Conservation (phyloP, 2,888 invertebrate genomes). For the Limnephilus rhombicus region DNA sequence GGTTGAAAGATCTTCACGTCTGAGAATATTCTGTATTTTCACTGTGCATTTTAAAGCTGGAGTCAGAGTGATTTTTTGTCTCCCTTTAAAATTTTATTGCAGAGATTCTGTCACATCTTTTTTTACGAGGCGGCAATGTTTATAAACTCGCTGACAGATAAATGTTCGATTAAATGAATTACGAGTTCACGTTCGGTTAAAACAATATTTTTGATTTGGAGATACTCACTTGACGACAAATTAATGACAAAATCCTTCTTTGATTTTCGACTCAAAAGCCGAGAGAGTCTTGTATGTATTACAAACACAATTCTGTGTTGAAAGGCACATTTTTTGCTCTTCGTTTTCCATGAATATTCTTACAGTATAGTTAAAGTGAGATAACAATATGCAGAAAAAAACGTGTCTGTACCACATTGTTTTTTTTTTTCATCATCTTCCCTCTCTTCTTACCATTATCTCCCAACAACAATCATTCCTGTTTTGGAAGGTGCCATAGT, state of each 20-base stretch:
- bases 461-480: background rate
- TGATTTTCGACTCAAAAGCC: background rate
- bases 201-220: background rate
- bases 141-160: background rate
- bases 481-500: background rate
- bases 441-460: background rate
- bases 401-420: too few relatives aligned
- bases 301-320: background rate
- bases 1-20: slow-evolving; percentile 54
- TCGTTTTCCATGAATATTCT: background rate
- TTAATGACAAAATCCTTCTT: background rate
- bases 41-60: background rate
- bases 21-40: slow-evolving; percentile 40
- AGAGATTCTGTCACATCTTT: background rate
- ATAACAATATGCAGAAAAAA: background rate
- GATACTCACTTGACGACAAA: background rate
- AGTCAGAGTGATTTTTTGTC: slow-evolving; percentile 8
- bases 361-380: background rate
- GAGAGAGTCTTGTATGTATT: background rate
- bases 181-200: background rate
- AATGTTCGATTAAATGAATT: background rate
- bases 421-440: background rate
- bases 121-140: slow-evolving; percentile 12
- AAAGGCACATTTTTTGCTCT: background rate
- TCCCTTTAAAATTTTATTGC: background rate